Conservation (phyloP, 2,113 vertebrate genomes). For the Petroica traversi region DNA sequence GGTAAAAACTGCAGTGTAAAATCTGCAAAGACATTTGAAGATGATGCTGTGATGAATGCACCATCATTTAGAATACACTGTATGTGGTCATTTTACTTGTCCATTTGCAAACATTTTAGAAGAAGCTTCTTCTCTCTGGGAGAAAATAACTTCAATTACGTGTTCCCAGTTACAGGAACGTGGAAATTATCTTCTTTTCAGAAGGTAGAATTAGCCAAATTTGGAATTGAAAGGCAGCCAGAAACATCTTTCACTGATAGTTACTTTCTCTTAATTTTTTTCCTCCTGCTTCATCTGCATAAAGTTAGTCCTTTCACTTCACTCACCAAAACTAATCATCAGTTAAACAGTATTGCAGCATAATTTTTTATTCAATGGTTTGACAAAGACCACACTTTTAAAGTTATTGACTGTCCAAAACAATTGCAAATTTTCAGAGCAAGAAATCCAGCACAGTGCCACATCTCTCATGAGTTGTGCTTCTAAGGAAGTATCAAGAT, state of each 20-base stretch:
- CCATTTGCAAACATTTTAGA: constrained; percentile 68
- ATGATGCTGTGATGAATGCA: constrained; percentile 44
- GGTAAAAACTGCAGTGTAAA: neutral
- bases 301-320: constrained; percentile 42
- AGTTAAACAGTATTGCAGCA: neutral
- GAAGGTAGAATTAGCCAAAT: constrained; percentile 75
- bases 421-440: neutral
- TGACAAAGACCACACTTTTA: neutral
- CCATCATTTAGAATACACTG: neutral
- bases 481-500: constrained; percentile 26
- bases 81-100: constrained; percentile 62
- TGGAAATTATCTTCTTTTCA: constrained; percentile 79
- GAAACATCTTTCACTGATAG: constrained; percentile 64
- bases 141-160: constrained; percentile 79
- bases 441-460: neutral
- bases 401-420: constrained; percentile 11
- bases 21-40: constrained; percentile 37
- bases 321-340: neutral
- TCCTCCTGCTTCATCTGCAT: constrained; percentile 27
- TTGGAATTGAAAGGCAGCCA: constrained; percentile 73
- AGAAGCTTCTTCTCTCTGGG: constrained; percentile 62
- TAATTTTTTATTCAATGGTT: neutral
- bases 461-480: neutral
- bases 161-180: constrained; percentile 74
- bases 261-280: constrained; percentile 26